Evolutionary conservation across 2,888 invertebrate genomes (phyloP), one percentile per base, ranked within the genome.

Genomic region (Nysson spinosus): DNA sequence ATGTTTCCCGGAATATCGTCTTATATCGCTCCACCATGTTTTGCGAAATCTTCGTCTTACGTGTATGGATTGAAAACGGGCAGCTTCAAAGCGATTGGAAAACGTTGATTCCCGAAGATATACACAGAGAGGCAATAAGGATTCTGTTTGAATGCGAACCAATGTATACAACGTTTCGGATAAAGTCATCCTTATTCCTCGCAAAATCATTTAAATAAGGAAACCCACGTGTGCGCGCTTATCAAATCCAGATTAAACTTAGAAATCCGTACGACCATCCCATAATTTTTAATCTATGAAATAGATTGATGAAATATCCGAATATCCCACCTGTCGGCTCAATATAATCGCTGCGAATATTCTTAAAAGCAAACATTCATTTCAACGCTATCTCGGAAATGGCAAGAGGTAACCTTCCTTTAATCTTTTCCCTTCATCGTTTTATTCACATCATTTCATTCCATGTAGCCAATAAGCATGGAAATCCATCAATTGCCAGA

Each of bases 401-500:
- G 44, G 26, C 35, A 42, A 46, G 46, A 49, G 50, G 46, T 46
- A 55, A 44, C 34, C 52, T 28, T n/a, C 37, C 46, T 11, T 11
- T 62, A 66, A 66, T 62, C 66, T 54, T 37, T 46, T 52, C 51
- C 50, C 47, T 57, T 69, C 61, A 54, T 47, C 43, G 34, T 51
- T n/a, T n/a, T 42, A 50, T 51, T 34, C 28, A 11, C 50, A 12
- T 16, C 28, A 46, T 26, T 39, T 17, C 34, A 26, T 28, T 3
- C 6, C 22, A 42, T 17, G 22, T n/a, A n/a, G n/a, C n/a, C n/a
- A n/a, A 32, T n/a, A n/a, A 28, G 50, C 37, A 54, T 51, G 34
- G 55, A 46, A 64, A 72, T 68, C 57, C 68, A 17, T 11, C 60
- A 50, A 65, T 52, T 52, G 67, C 50, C 55, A 55, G 67, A 58